Evolutionary conservation across 2,888 invertebrate genomes (phyloP).

Genomic region (Hartigia nigra): DNA sequence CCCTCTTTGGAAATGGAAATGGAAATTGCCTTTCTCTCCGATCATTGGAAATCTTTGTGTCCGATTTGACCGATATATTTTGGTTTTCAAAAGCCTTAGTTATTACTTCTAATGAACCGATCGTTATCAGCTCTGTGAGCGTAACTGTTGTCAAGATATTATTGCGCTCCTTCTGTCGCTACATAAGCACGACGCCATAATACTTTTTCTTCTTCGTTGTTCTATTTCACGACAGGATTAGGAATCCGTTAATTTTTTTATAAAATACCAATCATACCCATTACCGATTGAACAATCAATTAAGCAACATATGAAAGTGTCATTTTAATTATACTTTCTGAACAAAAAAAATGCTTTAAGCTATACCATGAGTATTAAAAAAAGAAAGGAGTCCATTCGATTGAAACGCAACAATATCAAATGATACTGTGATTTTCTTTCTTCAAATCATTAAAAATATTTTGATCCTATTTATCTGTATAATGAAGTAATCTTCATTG

Average conservation of each 20-base stretch:
- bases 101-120: conserved; percentile 35
- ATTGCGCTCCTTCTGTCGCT: neutral
- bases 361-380: too few species aligned
- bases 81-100: conserved; percentile 18
- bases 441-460: too few species aligned
- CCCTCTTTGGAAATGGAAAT: conserved; percentile 21
- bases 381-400: too few species aligned
- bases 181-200: neutral
- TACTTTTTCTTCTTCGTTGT: neutral
- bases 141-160: conserved; percentile 1
- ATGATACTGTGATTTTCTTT: too few species aligned
- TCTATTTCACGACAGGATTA: neutral
- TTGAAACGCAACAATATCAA: too few species aligned
- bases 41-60: conserved; percentile 24
- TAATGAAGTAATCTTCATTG: neutral
- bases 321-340: too few species aligned
- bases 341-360: too few species aligned
- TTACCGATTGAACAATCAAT: too few species aligned
- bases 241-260: neutral
- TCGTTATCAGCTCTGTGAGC: neutral
- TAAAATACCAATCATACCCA: neutral
- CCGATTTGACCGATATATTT: conserved; percentile 14
- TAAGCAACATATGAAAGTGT: too few species aligned
- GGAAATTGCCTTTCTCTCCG: conserved; percentile 29
- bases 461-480: too few species aligned